Conservation (phyloP, 37 sponge, comb jelly and placozoan species). For the Ianthella basta region DNA sequence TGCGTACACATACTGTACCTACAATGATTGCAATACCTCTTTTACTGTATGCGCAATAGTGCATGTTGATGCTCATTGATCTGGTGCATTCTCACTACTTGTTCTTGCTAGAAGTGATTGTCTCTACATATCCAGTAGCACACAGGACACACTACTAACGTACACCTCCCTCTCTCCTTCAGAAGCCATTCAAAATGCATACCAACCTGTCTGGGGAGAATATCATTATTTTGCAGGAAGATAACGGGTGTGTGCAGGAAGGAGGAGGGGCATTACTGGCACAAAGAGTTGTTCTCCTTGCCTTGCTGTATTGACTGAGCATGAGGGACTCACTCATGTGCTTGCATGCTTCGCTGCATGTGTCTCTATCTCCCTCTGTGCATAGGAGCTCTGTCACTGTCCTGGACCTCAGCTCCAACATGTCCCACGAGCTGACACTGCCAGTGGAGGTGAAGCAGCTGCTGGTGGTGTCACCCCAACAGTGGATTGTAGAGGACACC, state of each 20-base stretch:
- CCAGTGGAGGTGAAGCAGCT: conserved; percentile 6
- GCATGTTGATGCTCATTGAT: too few relatives aligned
- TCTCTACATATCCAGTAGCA: neutral
- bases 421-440: conserved; percentile 6
- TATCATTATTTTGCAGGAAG: conserved; percentile 6
- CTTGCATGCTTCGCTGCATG: too few relatives aligned
- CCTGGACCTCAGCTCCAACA: conserved; percentile 11
- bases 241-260: neutral
- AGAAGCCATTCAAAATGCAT: neutral
- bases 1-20: neutral
- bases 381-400: neutral
- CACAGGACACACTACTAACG: neutral
- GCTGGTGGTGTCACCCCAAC: conserved; percentile 6
- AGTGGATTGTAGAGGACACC: conserved; percentile 4
- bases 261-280: neutral
- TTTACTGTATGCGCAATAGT: too few relatives aligned
- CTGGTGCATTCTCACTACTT: too few relatives aligned
- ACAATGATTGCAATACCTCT: too few relatives aligned
- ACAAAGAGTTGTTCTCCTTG: too few relatives aligned
- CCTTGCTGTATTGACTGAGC: too few relatives aligned
- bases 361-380: neutral
- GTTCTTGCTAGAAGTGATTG: too few relatives aligned
- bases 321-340: too few relatives aligned
- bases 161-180: neutral
- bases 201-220: neutral